Evolutionary conservation across 2,888 invertebrate species (phyloP), one percentile per base, ranked within the genome.

Genomic region (Mallateleia sp.): DNA sequence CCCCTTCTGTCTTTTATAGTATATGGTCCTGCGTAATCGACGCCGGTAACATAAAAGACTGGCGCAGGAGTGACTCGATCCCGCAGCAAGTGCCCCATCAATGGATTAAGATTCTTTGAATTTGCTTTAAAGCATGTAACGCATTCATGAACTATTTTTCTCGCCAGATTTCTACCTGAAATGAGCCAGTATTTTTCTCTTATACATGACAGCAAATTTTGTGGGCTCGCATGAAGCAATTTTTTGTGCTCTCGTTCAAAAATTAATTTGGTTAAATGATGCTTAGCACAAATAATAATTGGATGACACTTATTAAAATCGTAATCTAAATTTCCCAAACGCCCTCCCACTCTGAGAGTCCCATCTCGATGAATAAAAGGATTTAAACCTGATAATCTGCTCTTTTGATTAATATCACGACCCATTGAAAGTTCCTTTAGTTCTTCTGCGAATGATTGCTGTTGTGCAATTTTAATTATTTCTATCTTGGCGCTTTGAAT

Each of bases 81-180:
- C 6, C 8, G 11, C 0, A 52, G 69, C 24, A 79, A 69, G n/a
- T 69, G 1, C n/a, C 91, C 92, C n/a, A n/a, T n/a, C n/a, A n/a
- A n/a, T n/a, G n/a, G n/a, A n/a, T n/a, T n/a, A n/a, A n/a, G n/a
- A n/a, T n/a, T n/a, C 20, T 60, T 80, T 24, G 89, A 89, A 20
- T 62, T 89, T 7, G 78, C 66, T 32, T 66, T 72, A 34, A 85
- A 88, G 67, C 90, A 90, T 2, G 24, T 86, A 2, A 89, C 32
- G 66, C 91, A 91, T 24, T 85, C 72, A 7, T 74, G 79, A 15
- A 84, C 67, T 0, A 84, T 20, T 0, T 42, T 56, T 2, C 66
- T 28, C 8, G 82, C 66, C 7, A 74, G 34, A 7, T 69, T 52
- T 47, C 77, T 77, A 5, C 80, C 86, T 3, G 28, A 38, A 22